Evolutionary conservation across 2,888 invertebrate genomes (phyloP).

Genomic region (Gonocerus acuteangulatus): DNA sequence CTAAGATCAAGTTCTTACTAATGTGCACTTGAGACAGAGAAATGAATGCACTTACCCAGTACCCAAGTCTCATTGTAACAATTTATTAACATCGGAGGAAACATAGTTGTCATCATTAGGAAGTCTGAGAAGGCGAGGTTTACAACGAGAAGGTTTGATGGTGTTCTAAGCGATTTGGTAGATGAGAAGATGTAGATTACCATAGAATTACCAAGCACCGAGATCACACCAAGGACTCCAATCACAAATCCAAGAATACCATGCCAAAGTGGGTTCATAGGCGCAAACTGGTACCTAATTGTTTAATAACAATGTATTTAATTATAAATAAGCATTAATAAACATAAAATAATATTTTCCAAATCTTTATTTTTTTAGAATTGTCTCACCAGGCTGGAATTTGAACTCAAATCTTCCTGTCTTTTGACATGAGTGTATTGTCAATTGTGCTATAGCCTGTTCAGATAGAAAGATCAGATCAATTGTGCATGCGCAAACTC

Average conservation of each 20-base stretch:
- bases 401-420: no score
- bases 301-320: no score
- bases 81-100: conserved; percentile 73
- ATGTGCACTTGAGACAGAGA: neutral
- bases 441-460: no score
- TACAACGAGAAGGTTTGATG: conserved; percentile 82
- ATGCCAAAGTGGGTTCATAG: conserved; percentile 84
- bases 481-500: no score
- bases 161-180: conserved; percentile 71
- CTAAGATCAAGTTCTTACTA: neutral
- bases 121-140: conserved; percentile 89
- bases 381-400: no score
- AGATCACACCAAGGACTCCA: conserved; percentile 61
- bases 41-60: conserved; percentile 47
- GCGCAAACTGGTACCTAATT: conserved; percentile 78
- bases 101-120: conserved; percentile 77
- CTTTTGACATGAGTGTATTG: no score
- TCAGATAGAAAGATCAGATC: no score
- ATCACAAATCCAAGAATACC: conserved; percentile 72
- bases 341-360: no score
- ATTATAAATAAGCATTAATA: no score
- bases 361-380: no score
- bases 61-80: conserved; percentile 69
- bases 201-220: conserved; percentile 62
- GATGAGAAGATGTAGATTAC: conserved; percentile 63